phyloP scores from a whole-genome alignment of 2,888 invertebrate genomes.

The Nemoura dubitans region DNA sequence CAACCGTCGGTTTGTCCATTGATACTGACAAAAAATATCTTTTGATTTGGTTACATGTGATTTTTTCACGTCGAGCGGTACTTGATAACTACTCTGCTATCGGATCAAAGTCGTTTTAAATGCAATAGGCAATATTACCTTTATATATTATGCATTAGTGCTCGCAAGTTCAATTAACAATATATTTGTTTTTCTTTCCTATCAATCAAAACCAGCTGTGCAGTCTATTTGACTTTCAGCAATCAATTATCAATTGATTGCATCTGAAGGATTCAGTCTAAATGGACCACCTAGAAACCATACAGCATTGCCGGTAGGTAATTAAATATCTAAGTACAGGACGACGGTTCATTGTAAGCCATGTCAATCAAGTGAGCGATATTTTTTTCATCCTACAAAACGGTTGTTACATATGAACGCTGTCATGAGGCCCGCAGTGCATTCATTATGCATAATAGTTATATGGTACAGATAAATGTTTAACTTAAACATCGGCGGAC shows the following conservation, averaged over 20 bases:
- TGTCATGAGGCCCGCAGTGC: too few species aligned
- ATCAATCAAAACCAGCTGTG: conserved; percentile 22
- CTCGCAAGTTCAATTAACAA: conserved; percentile 22
- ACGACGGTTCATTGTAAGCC: background rate
- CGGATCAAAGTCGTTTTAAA: background rate
- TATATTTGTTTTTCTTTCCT: conserved; percentile 27
- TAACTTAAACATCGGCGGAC: too few species aligned
- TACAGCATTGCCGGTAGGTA: background rate
- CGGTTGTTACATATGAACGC: too few species aligned
- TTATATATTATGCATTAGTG: background rate
- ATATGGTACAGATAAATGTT: too few species aligned
- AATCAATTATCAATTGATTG: conserved; percentile 34
- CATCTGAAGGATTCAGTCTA: background rate
- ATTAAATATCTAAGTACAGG: background rate
- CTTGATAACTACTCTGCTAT: background rate
- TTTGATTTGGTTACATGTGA: background rate
- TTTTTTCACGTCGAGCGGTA: background rate
- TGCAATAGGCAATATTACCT: background rate
- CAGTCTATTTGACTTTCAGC: conserved; percentile 23
- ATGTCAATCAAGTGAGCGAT: background rate
- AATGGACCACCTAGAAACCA: conserved; percentile 25
- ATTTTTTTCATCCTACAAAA: background rate
- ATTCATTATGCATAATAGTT: too few species aligned
- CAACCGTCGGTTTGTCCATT: background rate
- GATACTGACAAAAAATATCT: background rate